phyloP scores from a whole-genome alignment of 2,888 invertebrate genomes.

The Coleophora deauratella region DNA sequence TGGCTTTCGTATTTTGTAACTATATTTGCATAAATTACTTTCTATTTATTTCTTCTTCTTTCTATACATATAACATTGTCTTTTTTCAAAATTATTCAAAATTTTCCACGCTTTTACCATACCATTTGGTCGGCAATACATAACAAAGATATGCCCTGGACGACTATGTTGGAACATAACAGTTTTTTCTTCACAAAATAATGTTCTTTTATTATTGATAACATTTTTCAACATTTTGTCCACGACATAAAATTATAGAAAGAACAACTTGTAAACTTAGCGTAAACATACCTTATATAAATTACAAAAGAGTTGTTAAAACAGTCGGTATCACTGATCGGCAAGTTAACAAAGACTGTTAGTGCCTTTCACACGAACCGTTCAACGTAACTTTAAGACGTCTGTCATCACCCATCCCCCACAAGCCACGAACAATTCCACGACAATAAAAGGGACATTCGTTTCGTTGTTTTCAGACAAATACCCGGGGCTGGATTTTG shows the following conservation, averaged over 20 bases:
- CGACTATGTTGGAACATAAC: conserved; percentile 10
- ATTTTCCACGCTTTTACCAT: conserved; percentile 42
- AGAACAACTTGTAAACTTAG: conserved; percentile 22
- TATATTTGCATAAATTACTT: conserved; percentile 15
- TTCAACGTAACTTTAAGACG: too few relatives aligned
- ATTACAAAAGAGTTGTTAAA: too few relatives aligned
- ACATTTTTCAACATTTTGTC: conserved; percentile 7
- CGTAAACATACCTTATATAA: too few relatives aligned
- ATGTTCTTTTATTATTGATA: conserved; percentile 1
- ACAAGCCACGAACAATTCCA: not conserved
- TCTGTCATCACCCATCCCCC: not conserved
- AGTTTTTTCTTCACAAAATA: not conserved
- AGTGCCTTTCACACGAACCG: too few relatives aligned
- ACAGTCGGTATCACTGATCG: too few relatives aligned
- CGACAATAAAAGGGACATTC: not conserved
- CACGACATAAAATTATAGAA: conserved; percentile 22
- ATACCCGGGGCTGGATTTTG: conserved; percentile 12
- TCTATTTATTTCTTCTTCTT: conserved; percentile 25
- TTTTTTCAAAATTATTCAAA: conserved; percentile 34
- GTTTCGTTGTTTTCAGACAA: conserved; percentile 11
- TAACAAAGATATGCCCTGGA: conserved; percentile 35
- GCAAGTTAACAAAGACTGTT: not conserved
- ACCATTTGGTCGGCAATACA: conserved; percentile 62
- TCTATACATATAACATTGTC: conserved; percentile 16
- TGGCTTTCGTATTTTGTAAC: conserved; percentile 35